Evolutionary conservation across 2,797 vertebrate genomes (phyloP), one percentile per base, ranked within the genome.

Genomic region (Sebastes umbrosus): DNA sequence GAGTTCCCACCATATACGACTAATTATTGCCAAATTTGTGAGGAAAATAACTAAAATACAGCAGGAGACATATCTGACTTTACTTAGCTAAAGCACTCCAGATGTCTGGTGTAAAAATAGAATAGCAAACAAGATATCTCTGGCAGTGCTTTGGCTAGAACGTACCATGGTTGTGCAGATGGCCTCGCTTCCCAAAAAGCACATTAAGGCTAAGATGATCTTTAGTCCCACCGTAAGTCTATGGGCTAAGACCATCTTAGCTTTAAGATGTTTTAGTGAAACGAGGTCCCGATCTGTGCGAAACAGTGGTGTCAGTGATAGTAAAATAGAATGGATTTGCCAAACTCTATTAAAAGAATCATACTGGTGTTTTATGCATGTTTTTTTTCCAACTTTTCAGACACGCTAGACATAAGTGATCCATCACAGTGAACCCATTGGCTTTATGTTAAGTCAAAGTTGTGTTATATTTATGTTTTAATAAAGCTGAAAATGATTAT

Each of bases 21-120:
- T 25, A 27, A 69, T 57, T 75, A 69, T 66, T 74, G 66, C 73
- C 18, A 31, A 54, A 73, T 58, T 1, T 43, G 6, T 14, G 43
- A 31, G 31, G 66, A 67, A 70, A 50, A 68, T 2, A 36, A 68
- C 10, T 4, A 24, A 39, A 65, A 54, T 31, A 46, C 18, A 79
- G 68, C 60, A 76, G 32, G 64, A 22, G 58, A 69, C 70, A 69
- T 8, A 4, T 7, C 3, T 31, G 50, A 73, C 11, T 8, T 8
- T n/a, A 43, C 25, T 55, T 12, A 55, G 39, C 43, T 20, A 27
- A 54, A 79, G 67, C 71, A 57, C 24, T 50, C 20, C 62, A 78
- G 57, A 27, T 68, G 55, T 55, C 27, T 32, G 62, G 24, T 62
- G 73, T 73, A 71, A 77, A 83, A 79, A 83, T 13, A 69, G 32